These are phyloP conservation scores for Xestoiulus laeticollis DNA, from an alignment of 2,888 invertebrate species.

Conservation along the genomic window DNA sequence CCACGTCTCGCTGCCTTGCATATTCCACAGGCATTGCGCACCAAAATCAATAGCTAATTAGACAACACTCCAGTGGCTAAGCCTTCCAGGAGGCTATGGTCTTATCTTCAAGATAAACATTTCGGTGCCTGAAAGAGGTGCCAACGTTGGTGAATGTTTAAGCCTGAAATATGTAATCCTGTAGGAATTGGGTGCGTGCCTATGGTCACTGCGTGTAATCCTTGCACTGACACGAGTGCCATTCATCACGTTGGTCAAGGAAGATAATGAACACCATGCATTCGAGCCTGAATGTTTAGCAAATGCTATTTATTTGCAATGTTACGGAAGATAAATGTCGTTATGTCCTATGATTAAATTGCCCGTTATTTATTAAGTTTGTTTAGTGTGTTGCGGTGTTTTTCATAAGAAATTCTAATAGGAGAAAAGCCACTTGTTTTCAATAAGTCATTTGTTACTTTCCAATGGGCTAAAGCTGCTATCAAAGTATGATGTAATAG, in stretches of 20 bases:
- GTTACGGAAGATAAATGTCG: background rate
- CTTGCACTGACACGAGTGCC: background rate
- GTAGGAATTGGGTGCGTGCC: background rate
- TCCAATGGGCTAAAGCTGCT: no score
- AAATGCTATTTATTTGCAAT: background rate
- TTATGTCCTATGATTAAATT: background rate
- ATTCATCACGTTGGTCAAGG: conserved; percentile 15
- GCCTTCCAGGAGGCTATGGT: background rate
- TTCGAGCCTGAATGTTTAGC: background rate
- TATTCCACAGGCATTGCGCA: background rate
- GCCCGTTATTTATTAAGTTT: background rate
- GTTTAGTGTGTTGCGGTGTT: background rate
- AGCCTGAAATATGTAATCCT: conserved; percentile 31
- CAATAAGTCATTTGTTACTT: no score
- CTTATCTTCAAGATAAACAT: conserved; percentile 25
- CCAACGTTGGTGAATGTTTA: background rate
- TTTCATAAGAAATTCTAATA: background rate
- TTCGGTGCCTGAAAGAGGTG: background rate
- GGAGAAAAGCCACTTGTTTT: no score
- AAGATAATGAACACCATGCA: background rate
- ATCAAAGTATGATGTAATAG: no score
- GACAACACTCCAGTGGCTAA: conserved; percentile 2
- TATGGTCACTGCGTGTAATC: background rate
- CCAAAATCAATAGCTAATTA: conserved; percentile 25
- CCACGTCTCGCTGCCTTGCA: background rate